Base-by-base conservation (phyloP, 2,113 vertebrate genomes). In the Diadophis punctatus region DNA sequence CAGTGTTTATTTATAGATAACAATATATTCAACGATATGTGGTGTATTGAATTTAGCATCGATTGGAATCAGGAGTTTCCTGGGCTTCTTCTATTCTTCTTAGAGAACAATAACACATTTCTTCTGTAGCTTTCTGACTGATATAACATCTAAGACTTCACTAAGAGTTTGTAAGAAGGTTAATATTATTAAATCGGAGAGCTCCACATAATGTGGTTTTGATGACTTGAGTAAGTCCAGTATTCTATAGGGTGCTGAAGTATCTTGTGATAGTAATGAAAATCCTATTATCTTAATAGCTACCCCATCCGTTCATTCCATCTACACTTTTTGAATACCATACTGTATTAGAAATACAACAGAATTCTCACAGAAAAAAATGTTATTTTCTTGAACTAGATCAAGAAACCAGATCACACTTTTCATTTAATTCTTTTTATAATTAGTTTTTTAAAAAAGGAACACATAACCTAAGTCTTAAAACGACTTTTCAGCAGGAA, bases 401-500 rank as follows among this genome's bases (percentile, higher is more conserved):
- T 16, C 30, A 16, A 68, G 63, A 68, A 68, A 18, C 30, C 7
- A 68, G 5, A 43, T 30, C 52, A 68, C 48, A 93, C 22, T 55
- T 9, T 48, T 86, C 3, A 46, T 93, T 56, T 46, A 55, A 90
- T 92, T 90, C 53, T 39, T 74, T 92, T 94, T 91, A 94, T 94
- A 95, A 95, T 6, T 68, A 46, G 46, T 63, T 68, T 68, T 68
- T 12, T 63, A 89, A 2, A 53, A 89, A 2, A 53, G 11, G 39
- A 87, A 92, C n/a, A 14, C 84, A 90, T 25, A 88, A 52, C 18
- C 48, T 74, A 85, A 88, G n/a, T 91, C 58, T 92, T 89, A 90
- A 94, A 52, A 92, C 56, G 85, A 92, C 80, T 51, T 92, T 27
- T 90, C 94, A 53, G 89, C 68, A 51, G 91, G 86, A 88, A 51